phyloP scores from a whole-genome alignment of 2,113 vertebrate genomes.

The Gracilinanus agilis region DNA sequence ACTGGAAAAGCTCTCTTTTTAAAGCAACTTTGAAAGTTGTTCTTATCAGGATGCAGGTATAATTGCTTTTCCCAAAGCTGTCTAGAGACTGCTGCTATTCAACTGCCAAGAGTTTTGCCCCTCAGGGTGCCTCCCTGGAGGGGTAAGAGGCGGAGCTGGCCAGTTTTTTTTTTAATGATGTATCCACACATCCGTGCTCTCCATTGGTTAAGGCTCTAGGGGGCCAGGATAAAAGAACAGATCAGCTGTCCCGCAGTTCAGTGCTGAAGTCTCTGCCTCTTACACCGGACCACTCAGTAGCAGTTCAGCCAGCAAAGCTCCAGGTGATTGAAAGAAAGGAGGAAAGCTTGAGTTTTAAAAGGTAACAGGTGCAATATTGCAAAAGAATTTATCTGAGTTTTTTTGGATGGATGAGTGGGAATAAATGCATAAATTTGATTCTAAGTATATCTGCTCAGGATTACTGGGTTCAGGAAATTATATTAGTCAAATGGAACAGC shows the following conservation, averaged over 20 bases:
- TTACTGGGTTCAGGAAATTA: neutral
- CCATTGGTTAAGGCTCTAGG: conserved; percentile 21
- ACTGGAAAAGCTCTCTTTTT: neutral
- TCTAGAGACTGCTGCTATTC: neutral
- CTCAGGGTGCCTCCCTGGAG: neutral
- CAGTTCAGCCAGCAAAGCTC: neutral
- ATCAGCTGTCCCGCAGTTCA: neutral
- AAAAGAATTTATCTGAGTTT: neutral
- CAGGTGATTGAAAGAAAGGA: neutral
- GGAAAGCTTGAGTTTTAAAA: conserved; percentile 44
- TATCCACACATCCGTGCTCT: neutral
- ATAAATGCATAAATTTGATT: neutral
- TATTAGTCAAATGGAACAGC: neutral
- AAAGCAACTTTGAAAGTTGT: neutral
- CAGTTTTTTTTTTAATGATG: neutral
- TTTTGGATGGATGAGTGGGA: neutral
- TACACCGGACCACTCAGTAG: rapidly evolving
- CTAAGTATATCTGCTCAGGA: neutral
- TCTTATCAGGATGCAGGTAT: neutral
- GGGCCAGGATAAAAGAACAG: neutral
- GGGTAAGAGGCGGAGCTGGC: neutral
- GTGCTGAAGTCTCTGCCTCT: conserved; percentile 1
- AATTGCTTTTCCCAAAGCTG: neutral
- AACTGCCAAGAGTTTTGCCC: neutral
- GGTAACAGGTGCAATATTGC: neutral